Evolutionary conservation across 2,113 vertebrate genomes (phyloP), one percentile per base, ranked within the genome.

Genomic region (Brachionichthys hirsutus): DNA sequence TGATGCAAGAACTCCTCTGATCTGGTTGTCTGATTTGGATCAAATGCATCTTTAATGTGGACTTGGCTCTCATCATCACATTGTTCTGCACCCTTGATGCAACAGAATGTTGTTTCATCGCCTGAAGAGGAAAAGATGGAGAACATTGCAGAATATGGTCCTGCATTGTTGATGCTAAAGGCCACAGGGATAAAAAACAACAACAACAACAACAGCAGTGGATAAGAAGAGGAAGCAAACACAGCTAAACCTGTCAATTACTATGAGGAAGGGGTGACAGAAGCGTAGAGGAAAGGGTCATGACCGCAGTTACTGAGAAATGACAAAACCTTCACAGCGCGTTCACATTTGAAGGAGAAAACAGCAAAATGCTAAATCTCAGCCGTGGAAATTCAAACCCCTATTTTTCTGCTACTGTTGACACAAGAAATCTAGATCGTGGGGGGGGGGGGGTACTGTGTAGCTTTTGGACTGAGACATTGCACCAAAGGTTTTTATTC

Each of bases 291-390:
- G 73, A 66, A 55, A 62, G 51, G 78, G 62, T 70, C 54, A 64
- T 16, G 41, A 60, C 54, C 50, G 53, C 56, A 62, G 67, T 70
- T 81, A 81, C 81, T 72, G 67, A 78, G 63, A 83, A 83, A 78
- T 56, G 53, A 50, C 64, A 55, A 74, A 81, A 69, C 45, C 16
- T 34, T 78, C 70, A 65, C 44, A 65, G 62, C 35, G 60, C 57
- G 45, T 74, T 77, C 70, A 70, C 46, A 19, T 67, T 60, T 60
- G 45, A 77, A 67, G 46, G 48, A 60, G 53, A 53, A 72, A 65
- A 62, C 24, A 62, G 56, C 17, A 62, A 63, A 60, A 66, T 3
- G 3, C 30, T 62, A 24, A 12, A 44, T 60, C 68, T 65, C 1
- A 43, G 54, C 15, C 54, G 48, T 19, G 30, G 13, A 69, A 65